A percentile compares a stretch with the other conserved stretches of the same genome.
phyloP scores from a whole-genome alignment of 2,113 vertebrate species.

The Parus major region DNA sequence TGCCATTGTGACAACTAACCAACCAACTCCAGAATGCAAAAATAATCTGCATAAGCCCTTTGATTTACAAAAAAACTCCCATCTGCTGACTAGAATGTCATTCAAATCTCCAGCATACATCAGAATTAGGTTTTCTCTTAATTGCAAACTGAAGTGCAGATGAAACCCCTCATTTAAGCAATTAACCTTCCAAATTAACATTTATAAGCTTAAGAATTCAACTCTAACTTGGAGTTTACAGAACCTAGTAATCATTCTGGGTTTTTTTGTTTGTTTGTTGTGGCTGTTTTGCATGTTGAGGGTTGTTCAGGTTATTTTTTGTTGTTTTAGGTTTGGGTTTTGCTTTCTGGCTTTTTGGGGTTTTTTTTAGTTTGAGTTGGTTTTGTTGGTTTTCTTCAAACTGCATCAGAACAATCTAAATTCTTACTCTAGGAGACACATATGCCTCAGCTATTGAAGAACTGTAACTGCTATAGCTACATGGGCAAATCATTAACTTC shows the following conservation, averaged over 20 bases:
- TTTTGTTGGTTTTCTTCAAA: background rate
- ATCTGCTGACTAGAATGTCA: background rate
- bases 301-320: background rate
- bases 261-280: background rate
- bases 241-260: background rate
- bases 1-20: background rate
- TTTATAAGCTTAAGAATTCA: background rate
- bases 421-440: background rate
- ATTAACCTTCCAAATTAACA: slow-evolving; percentile 10
- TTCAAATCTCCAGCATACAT: background rate
- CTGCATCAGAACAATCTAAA: background rate
- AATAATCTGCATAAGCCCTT: background rate
- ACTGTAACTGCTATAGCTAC: background rate
- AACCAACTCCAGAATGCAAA: background rate
- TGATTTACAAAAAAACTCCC: background rate
- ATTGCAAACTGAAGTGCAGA: background rate
- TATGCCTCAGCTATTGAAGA: background rate
- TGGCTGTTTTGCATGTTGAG: background rate
- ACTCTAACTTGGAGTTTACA: background rate
- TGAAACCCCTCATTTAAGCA: background rate
- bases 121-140: background rate
- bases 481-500: background rate
- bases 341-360: too few relatives aligned
- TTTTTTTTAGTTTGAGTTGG: background rate
- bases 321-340: background rate